These are phyloP conservation scores for Tetraodon nigroviridis DNA, from an alignment of 2,113 vertebrate species.

Conservation along the genomic window DNA sequence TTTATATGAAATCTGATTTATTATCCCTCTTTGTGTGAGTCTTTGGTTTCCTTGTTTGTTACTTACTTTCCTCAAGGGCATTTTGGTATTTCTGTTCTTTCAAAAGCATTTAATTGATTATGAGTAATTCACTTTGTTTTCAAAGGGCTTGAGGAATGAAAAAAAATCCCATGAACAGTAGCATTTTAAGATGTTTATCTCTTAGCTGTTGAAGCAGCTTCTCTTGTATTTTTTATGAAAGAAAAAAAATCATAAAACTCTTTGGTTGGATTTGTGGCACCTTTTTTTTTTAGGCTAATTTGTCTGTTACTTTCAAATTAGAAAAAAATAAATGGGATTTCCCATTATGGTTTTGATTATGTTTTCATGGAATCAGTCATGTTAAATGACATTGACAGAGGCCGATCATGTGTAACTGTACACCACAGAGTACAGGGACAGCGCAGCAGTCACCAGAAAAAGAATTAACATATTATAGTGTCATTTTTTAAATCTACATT, in stretches of 20 bases:
- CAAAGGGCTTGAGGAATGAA: slow-evolving; percentile 50
- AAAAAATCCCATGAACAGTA: slow-evolving; percentile 19
- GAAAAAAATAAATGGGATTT: too few species aligned
- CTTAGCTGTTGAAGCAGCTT: slow-evolving; percentile 22
- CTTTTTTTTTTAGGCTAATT: background rate
- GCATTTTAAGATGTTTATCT: slow-evolving; percentile 30
- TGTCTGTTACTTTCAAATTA: too few species aligned
- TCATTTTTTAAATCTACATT: too few species aligned
- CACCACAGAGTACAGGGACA: too few species aligned
- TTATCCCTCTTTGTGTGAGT: background rate
- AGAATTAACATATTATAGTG: too few species aligned
- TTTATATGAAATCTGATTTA: slow-evolving; percentile 25
- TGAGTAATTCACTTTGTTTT: slow-evolving; percentile 50
- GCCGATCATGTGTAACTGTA: too few species aligned
- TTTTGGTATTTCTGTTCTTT: slow-evolving; percentile 14
- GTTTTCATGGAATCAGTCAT: background rate
- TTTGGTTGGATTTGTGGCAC: slow-evolving; percentile 14
- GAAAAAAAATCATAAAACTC: slow-evolving; percentile 16
- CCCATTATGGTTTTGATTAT: background rate
- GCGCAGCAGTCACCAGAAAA: too few species aligned
- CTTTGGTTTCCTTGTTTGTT: slow-evolving; percentile 26
- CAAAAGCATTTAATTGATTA: slow-evolving; percentile 12
- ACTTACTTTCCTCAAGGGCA: slow-evolving; percentile 22
- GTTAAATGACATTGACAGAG: background rate
- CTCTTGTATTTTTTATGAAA: slow-evolving; percentile 25